Evolutionary conservation across 2,888 invertebrate species (phyloP).

Genomic region (Pyrgus malvae): DNA sequence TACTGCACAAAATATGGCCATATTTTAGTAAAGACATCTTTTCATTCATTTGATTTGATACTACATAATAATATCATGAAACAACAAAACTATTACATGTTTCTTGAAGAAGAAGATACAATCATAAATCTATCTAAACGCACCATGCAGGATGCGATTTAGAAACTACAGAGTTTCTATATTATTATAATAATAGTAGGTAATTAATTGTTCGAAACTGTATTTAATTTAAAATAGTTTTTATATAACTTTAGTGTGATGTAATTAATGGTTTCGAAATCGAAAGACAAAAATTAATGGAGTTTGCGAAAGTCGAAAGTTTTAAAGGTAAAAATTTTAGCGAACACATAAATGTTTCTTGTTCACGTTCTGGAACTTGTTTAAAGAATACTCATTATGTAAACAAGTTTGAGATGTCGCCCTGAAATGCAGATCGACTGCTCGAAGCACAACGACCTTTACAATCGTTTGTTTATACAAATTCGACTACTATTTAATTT

Average conservation of each 20-base stretch:
- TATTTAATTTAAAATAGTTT: too few species aligned
- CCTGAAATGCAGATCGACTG: not conserved
- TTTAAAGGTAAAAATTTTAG: not conserved
- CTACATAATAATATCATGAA: too few species aligned
- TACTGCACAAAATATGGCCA: too few species aligned
- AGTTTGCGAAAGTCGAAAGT: constrained; percentile 5
- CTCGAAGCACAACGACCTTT: not conserved
- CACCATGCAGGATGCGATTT: too few species aligned
- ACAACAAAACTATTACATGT: too few species aligned
- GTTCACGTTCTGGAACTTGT: not conserved
- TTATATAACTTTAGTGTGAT: not conserved
- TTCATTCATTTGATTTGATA: too few species aligned
- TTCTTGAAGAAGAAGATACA: too few species aligned
- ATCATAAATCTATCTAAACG: too few species aligned
- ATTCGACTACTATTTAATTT: not conserved
- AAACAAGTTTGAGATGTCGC: not conserved
- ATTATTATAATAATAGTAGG: too few species aligned
- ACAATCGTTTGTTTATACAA: not conserved
- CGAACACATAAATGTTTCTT: not conserved
- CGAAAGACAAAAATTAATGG: not conserved
- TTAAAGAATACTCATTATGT: not conserved
- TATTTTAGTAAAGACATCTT: too few species aligned
- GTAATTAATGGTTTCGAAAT: not conserved
- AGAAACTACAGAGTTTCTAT: too few species aligned
- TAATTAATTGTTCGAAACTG: too few species aligned